Base-by-base conservation (phyloP, 2,113 vertebrate genomes). In the Macrotus californicus region DNA sequence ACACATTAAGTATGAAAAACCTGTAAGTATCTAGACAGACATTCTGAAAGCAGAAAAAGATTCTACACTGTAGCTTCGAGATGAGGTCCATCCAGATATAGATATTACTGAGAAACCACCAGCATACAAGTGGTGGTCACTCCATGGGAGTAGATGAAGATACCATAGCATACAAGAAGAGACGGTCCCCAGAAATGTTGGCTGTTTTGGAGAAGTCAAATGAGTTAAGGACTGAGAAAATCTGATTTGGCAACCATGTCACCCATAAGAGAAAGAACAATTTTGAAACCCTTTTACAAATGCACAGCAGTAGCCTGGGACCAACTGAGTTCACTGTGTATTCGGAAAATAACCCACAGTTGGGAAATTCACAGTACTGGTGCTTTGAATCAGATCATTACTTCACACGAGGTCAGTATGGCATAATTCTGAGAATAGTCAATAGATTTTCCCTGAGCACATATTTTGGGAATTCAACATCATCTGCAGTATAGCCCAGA, bases 221-320 rank as follows among this genome's bases (percentile, higher is more conserved):
- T 67, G 76, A 75, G 50, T 31, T 89, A 77, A 93, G n/a, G 36
- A 89, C 69, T 34, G 80, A 88, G 64, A 95, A 94, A 73, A 22
- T 52, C 66, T 77, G 46, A 24, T 90, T 77, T 94, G 59, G 69
- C 31, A 83, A 50, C 83, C 54, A 18, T 2, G 26, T 83, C 56
- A 93, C 13, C 67, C 6, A 13, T 73, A 79, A 59, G 36, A 91
- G 80, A 93, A 88, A 82, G 24, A 89, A 93, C 26, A 59, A 50
- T 72, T 95, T 61, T n/a, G 34, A 94, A 89, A 64, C 19, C 48
- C 21, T 87, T 82, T 89, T 86, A 76, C 75, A 94, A 69, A 50
- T 54, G 34, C 15, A 50, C 12, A 89, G 16, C n/a, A 19, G 48
- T 50, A 50, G 29, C 39, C 43, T 75, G 24, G 66, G 43, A 18